Percentiles rank a stretch among this genome's conserved stretches.
Conservation (phyloP, 2,113 vertebrate genomes). For the Gila orcuttii region DNA sequence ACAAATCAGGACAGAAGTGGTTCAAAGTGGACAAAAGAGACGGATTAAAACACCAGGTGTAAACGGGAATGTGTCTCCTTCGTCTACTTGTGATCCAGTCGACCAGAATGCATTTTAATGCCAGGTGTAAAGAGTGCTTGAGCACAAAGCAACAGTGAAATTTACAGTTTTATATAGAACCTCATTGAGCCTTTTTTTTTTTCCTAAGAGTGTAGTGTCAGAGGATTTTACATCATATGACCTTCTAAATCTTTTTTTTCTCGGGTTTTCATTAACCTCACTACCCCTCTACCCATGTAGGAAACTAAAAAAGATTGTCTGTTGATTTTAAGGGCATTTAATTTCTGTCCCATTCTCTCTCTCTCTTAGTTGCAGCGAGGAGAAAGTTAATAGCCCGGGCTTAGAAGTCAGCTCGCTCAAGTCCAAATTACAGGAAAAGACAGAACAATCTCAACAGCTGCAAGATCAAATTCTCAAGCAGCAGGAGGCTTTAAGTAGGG, state of each 20-base stretch:
- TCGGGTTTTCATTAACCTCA: constrained; percentile 32
- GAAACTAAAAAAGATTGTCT: constrained; percentile 9
- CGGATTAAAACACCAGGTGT: too few relatives aligned
- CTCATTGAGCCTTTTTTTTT: too few relatives aligned
- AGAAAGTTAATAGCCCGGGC: constrained; percentile 58
- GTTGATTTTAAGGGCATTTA: constrained; percentile 48
- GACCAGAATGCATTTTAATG: too few relatives aligned
- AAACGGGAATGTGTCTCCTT: too few relatives aligned
- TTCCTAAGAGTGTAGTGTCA: too few relatives aligned
- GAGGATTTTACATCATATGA: background rate
- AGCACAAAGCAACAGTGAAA: background rate
- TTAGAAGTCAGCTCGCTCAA: constrained; percentile 65
- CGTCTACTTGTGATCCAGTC: too few relatives aligned
- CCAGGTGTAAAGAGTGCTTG: too few relatives aligned
- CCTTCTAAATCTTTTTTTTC: constrained; percentile 40
- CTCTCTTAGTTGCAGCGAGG: constrained; percentile 64
- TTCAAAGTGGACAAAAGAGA: too few relatives aligned
- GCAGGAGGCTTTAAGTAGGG: constrained; percentile 62
- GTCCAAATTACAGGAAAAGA: constrained; percentile 61
- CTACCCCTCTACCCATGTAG: background rate
- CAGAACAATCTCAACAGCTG: constrained; percentile 66
- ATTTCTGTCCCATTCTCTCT: constrained; percentile 31
- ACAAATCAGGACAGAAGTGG: too few relatives aligned
- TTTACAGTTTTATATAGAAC: background rate
- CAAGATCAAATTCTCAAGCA: constrained; percentile 68